Percentiles rank a stretch among this genome's conserved stretches.
Evolutionary conservation across 2,113 vertebrate genomes (phyloP).

Genomic region (Aspiorhynchus laticeps): DNA sequence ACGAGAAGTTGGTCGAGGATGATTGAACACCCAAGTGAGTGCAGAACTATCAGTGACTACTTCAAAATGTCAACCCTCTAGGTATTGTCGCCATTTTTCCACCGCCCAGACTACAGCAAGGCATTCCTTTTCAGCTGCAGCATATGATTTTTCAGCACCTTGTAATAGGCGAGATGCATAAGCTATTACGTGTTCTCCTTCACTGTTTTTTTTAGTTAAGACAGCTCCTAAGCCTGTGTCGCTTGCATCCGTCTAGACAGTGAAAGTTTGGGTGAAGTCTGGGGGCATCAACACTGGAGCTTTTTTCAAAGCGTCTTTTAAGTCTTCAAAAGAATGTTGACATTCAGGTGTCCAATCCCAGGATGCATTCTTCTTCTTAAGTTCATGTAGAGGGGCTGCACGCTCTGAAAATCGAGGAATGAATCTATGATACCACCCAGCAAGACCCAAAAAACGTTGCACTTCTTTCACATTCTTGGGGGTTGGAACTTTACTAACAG

Average conservation of each 20-base stretch:
- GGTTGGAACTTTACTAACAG: background rate
- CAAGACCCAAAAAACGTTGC: background rate
- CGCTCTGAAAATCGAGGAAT: background rate
- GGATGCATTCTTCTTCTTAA: background rate
- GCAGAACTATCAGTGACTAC: constrained; percentile 10
- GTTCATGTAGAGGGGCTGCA: background rate
- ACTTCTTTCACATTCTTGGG: background rate
- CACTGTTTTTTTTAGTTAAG: no score
- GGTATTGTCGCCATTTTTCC: background rate
- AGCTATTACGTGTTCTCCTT: background rate
- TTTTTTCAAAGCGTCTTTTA: no score
- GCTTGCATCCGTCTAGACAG: background rate
- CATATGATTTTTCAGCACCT: no score
- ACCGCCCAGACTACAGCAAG: no score
- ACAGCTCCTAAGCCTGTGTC: background rate
- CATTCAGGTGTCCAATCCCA: background rate
- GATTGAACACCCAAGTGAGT: constrained; percentile 4
- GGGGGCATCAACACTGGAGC: no score
- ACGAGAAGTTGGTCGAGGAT: background rate
- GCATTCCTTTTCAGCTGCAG: no score
- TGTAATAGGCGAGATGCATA: no score
- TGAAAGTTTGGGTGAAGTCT: background rate
- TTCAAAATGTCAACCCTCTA: background rate
- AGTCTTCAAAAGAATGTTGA: background rate
- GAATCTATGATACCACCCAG: background rate